Evolutionary conservation across 2,113 vertebrate genomes (phyloP), one percentile per base, ranked within the genome.

Genomic region (Anseranas semipalmata): DNA sequence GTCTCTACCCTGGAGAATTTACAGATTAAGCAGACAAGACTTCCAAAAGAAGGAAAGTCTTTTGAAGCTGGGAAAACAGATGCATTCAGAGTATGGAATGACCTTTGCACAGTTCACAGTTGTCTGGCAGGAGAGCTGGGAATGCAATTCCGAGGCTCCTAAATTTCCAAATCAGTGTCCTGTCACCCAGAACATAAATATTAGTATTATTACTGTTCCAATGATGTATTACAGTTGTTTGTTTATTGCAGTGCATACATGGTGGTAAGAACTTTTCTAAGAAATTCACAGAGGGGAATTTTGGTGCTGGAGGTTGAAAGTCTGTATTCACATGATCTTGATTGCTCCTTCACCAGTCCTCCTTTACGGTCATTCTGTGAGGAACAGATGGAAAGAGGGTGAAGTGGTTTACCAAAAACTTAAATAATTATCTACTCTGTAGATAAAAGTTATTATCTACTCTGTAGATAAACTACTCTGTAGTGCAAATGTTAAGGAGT

Each of bases 331-430:
- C 5, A 22, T 28, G 22, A 75, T 10, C 5, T 20, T 4, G 25
- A 8, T 1, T 0, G 1, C 9, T 88, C 9, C 58, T 53, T 79
- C 35, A 30, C 2, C 43, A 33, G 9, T 30, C 9, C 28, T 81
- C 9, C 10, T 89, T 11, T 9, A 10, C 0, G 17, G 43, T 32
- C 4, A 1, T 41, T 28, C 24, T 0, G 0, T 25, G 19, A 48
- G 25, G 12, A 48, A 10, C 14, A 60, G 28, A 55, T 63, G 7
- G 24, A 66, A 76, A 68, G 11, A 87, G 4, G 25, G 5, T 22
- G 21, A 85, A 83, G 5, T 9, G 5, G 9, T 48, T 92, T 68
- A 60, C 75, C 7, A 52, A 52, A 87, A 88, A 0, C 18, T 63
- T 22, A 71, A 72, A 48, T 70, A 78, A 12, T 48, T 88, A 10